Percentiles rank a stretch among this genome's conserved stretches.
These are phyloP conservation scores for Pogonomyrmex californicus DNA, from an alignment of 1,140 invertebrate genomes.

Conservation along the genomic window DNA sequence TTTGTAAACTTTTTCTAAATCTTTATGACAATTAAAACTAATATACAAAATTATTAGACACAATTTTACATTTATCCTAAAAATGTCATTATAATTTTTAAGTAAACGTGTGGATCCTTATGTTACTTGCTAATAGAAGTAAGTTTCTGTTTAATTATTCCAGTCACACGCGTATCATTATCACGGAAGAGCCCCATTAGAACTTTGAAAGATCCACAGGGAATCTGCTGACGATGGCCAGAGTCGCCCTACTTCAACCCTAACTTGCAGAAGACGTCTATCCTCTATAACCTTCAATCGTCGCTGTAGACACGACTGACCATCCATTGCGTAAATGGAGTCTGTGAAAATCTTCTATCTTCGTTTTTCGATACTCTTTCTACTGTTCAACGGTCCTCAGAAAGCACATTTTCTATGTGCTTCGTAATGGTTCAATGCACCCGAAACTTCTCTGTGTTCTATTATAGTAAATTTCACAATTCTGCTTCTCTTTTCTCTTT, in stretches of 20 bases:
- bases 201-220: constrained; percentile 36
- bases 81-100: constrained; percentile 25
- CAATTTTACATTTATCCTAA: background rate
- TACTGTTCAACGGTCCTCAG: background rate
- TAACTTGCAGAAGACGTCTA: constrained; percentile 36
- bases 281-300: constrained; percentile 39
- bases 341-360: constrained; percentile 30
- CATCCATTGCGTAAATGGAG: constrained; percentile 40
- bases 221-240: constrained; percentile 30
- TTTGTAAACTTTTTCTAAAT: background rate
- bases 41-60: background rate
- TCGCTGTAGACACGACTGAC: constrained; percentile 31
- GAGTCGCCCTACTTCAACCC: constrained; percentile 23
- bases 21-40: background rate
- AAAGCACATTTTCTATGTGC: background rate
- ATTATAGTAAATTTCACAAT: constrained; percentile 17
- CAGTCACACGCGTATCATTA: constrained; percentile 46
- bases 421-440: background rate
- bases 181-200: background rate
- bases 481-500: background rate
- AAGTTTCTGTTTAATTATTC: constrained; percentile 25
- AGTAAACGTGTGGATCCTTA: background rate
- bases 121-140: background rate
- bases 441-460: background rate
- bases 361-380: constrained; percentile 36